A percentile compares a stretch with the other conserved stretches of the same genome.
phyloP scores from a whole-genome alignment of 2,888 invertebrate genomes.

The Muschampia plurimacula region DNA sequence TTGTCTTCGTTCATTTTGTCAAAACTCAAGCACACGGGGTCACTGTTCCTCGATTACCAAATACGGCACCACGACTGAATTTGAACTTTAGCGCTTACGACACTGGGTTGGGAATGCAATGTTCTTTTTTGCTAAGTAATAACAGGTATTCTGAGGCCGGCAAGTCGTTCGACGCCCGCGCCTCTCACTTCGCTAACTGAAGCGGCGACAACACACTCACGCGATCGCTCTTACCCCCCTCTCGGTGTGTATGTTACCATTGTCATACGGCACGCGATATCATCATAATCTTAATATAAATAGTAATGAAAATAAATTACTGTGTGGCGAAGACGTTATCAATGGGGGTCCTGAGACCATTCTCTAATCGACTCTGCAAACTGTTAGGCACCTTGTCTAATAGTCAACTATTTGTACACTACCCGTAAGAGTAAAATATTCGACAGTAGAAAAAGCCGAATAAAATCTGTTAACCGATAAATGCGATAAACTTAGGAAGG shows the following conservation, averaged over 20 bases:
- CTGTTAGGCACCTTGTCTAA: too few relatives aligned
- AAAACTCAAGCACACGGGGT: slow-evolving; percentile 48
- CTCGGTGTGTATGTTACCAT: slow-evolving; percentile 23
- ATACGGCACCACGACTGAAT: slow-evolving; percentile 48
- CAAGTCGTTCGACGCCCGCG: slow-evolving; percentile 77
- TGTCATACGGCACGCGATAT: slow-evolving; percentile 34
- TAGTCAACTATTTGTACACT: too few relatives aligned
- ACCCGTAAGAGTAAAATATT: too few relatives aligned
- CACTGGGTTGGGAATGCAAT: slow-evolving; percentile 22
- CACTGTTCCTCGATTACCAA: slow-evolving; percentile 47
- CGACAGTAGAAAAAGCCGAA: too few relatives aligned
- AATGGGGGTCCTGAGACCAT: not conserved
- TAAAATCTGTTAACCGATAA: too few relatives aligned
- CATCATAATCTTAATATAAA: slow-evolving; percentile 8
- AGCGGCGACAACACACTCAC: slow-evolving; percentile 58
- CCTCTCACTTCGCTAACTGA: slow-evolving; percentile 66
- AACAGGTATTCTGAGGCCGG: slow-evolving; percentile 56
- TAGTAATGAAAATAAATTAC: not conserved
- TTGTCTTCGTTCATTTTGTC: slow-evolving; percentile 73
- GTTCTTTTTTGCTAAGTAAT: slow-evolving; percentile 3
- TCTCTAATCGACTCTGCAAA: too few relatives aligned
- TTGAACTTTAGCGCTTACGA: slow-evolving; percentile 17
- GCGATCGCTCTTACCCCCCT: slow-evolving; percentile 54
- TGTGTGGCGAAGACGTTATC: not conserved
- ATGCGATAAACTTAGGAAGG: too few relatives aligned